A percentile compares a stretch with the other conserved stretches of the same genome.
These are phyloP conservation scores for Chelmon rostratus DNA, from an alignment of 2,797 vertebrate species.

Conservation along the genomic window DNA sequence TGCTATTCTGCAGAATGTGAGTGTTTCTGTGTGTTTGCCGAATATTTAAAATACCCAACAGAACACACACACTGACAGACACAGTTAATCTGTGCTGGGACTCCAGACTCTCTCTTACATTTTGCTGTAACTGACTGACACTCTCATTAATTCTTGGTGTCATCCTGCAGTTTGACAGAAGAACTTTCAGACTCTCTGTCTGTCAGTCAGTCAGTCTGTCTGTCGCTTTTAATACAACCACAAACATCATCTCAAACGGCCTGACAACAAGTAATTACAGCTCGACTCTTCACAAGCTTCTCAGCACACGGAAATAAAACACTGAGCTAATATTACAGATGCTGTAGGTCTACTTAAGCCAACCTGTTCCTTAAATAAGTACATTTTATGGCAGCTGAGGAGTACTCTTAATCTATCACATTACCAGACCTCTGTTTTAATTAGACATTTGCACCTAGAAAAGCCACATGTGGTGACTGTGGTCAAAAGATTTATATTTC, in stretches of 20 bases:
- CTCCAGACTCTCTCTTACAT: constrained; percentile 26
- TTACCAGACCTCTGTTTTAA: not conserved
- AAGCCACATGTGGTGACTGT: not conserved
- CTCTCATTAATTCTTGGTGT: constrained; percentile 41
- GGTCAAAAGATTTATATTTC: no score
- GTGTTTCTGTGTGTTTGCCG: not conserved
- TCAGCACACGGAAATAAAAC: not conserved
- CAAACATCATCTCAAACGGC: not conserved
- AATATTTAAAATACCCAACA: not conserved
- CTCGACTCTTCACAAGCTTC: not conserved
- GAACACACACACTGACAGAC: not conserved
- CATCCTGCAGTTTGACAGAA: constrained; percentile 36
- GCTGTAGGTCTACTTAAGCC: not conserved
- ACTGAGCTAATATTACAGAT: not conserved
- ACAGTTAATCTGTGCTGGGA: constrained; percentile 13
- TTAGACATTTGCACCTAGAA: not conserved
- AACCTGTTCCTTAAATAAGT: not conserved
- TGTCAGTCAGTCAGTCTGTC: not conserved
- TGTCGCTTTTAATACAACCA: not conserved
- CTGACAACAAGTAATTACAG: constrained; percentile 10
- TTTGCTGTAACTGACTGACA: constrained; percentile 23
- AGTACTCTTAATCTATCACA: not conserved
- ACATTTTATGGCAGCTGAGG: not conserved
- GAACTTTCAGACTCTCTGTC: not conserved
- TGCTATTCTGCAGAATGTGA: not conserved